Evolutionary conservation across 2,888 invertebrate species (phyloP).

Genomic region (Antitype chi): DNA sequence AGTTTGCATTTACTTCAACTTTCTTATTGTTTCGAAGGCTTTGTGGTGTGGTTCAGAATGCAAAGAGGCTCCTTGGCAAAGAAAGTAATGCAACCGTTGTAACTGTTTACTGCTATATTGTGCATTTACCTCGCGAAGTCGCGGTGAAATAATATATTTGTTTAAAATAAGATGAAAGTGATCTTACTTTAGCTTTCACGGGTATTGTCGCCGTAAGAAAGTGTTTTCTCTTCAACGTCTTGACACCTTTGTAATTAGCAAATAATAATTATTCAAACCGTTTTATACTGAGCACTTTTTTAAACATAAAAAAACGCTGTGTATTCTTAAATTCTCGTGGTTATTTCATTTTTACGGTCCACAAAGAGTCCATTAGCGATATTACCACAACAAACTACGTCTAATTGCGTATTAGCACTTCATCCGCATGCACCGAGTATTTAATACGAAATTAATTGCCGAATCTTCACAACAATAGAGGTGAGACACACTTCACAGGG

Average conservation of each 20-base stretch:
- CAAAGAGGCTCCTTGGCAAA: constrained; percentile 50
- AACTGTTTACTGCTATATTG: constrained; percentile 43
- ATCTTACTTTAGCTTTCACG: constrained; percentile 66
- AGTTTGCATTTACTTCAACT: constrained; percentile 50
- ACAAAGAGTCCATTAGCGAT: constrained; percentile 47
- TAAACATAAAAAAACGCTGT: not conserved
- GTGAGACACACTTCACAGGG: constrained; percentile 68
- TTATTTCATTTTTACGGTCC: constrained; percentile 21
- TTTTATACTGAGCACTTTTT: constrained; percentile 1
- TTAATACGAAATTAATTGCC: constrained; percentile 69
- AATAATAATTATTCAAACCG: constrained; percentile 10
- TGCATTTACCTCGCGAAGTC: constrained; percentile 47
- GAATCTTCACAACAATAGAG: constrained; percentile 63
- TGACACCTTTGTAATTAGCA: constrained; percentile 51
- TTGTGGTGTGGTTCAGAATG: constrained; percentile 55
- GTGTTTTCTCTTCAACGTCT: constrained; percentile 60
- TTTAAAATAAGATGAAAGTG: constrained; percentile 65
- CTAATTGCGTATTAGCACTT: constrained; percentile 62
- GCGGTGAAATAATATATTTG: constrained; percentile 64
- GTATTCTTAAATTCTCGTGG: constrained; percentile 13
- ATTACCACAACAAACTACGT: constrained; percentile 52
- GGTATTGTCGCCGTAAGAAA: constrained; percentile 69
- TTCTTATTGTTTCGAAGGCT: constrained; percentile 55
- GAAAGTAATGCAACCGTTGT: constrained; percentile 58
- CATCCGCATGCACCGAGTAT: constrained; percentile 61